Evolutionary conservation across 2,113 vertebrate species (phyloP), one percentile per base, ranked within the genome.

Genomic region (Pyrgilauda ruficollis): DNA sequence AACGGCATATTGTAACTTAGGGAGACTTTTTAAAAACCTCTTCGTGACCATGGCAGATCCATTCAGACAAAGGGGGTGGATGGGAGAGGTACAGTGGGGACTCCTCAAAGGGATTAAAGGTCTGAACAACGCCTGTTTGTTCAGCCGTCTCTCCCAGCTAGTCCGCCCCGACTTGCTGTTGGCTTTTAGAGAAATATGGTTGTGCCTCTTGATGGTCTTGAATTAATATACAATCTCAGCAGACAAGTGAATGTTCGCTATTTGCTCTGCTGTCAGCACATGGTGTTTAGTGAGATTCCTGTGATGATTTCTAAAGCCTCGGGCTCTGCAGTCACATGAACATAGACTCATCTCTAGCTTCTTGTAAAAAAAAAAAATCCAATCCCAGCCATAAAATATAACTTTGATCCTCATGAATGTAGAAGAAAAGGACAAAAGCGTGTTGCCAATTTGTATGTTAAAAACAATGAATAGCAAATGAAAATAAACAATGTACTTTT

Each of bases 211-310:
- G 87, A 81, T 84, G 85, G 76, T 72, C 85, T 90, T 94, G 90
- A 78, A 84, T 93, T 90, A 89, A 92, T 90, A 84, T 4, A 63
- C 73, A 75, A 19, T 35, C 88, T 90, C 20, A 7, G 28, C 72
- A 90, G 95, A 92, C 85, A 90, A 93, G 92, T 96, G 88, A 94
- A 89, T 93, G 93, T 90, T 93, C 0, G 7, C 93, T 96, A 81
- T 96, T 96, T 93, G 93, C 93, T 77, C 90, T 3, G 68, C 94
- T 96, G 96, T 95, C 90, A 96, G 18, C 96, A 89, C 83, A 64
- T 43, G 56, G 70, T 41, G 66, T 81, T 94, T 89, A 95, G 83
- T 64, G 85, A 87, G 64, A 95, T 95, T 90, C 90, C 88, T 97
- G 85, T 63, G 72, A 93, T 92, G 83, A 94, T 92, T 90, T 90